Percentiles rank a stretch among this genome's conserved stretches.
phyloP scores from a whole-genome alignment of 2,797 vertebrate genomes.

The Coregonus sp. region DNA sequence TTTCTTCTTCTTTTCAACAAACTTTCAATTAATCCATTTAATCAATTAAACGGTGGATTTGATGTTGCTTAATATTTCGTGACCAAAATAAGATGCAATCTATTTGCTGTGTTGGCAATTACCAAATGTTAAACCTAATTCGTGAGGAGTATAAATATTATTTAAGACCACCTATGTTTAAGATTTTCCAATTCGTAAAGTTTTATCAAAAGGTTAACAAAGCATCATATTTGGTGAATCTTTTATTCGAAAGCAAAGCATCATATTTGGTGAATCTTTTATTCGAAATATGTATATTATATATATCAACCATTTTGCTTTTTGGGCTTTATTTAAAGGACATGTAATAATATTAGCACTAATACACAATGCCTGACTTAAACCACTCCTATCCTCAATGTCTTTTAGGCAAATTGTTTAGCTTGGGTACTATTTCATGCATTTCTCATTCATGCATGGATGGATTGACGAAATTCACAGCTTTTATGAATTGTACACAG shows the following conservation, averaged over 20 bases:
- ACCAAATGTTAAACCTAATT: constrained; percentile 23
- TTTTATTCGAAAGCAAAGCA: too few relatives aligned
- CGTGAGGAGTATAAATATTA: constrained; percentile 13
- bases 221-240: background rate
- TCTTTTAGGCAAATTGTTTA: background rate
- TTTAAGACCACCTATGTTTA: background rate
- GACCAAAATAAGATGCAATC: constrained; percentile 63
- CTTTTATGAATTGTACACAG: background rate
- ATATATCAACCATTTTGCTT: too few relatives aligned
- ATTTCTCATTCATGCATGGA: background rate
- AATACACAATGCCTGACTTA: background rate
- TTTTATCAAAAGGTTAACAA: background rate
- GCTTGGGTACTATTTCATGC: background rate
- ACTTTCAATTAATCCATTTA: constrained; percentile 71
- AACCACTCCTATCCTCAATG: background rate
- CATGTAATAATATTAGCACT: background rate
- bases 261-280: background rate
- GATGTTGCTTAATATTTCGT: constrained; percentile 67
- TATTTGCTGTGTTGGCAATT: constrained; percentile 46
- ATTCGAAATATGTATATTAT: too few relatives aligned
- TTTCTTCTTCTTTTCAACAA: constrained; percentile 64
- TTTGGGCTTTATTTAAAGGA: too few relatives aligned
- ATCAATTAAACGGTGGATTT: constrained; percentile 72
- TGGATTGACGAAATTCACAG: background rate
- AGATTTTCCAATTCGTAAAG: background rate